These are phyloP conservation scores for Eristalis tenax DNA, from an alignment of 2,888 invertebrate genomes.

Conservation along the genomic window DNA sequence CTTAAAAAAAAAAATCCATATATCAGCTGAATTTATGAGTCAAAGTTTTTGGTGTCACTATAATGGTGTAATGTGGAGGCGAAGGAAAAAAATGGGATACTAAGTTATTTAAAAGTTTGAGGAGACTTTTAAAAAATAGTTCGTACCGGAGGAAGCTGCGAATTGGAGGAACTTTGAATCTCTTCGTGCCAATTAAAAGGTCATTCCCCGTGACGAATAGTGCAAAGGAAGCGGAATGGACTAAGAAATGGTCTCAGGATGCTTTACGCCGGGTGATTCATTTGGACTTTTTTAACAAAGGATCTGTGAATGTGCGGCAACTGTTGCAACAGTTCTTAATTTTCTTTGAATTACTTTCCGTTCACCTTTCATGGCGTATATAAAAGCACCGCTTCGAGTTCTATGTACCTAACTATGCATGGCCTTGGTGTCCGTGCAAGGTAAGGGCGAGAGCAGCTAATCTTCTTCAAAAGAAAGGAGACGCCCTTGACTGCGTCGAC, in stretches of 20 bases:
- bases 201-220: background rate
- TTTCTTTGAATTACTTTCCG: background rate
- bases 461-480: too few relatives aligned
- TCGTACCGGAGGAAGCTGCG: conserved; percentile 34
- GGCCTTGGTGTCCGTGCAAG: too few relatives aligned
- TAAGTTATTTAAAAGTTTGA: conserved; percentile 52
- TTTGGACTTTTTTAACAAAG: background rate
- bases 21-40: conserved; percentile 47
- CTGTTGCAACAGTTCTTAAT: background rate
- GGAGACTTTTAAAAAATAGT: conserved; percentile 10
- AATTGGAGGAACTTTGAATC: background rate
- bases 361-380: background rate
- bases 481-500: too few relatives aligned
- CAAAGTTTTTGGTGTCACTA: conserved; percentile 40
- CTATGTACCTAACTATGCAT: too few relatives aligned
- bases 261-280: background rate
- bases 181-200: conserved; percentile 10
- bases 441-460: too few relatives aligned
- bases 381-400: too few relatives aligned
- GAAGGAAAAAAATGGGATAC: background rate
- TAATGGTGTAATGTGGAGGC: conserved; percentile 3
- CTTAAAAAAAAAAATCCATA: background rate
- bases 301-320: background rate
- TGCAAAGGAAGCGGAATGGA: background rate
- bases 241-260: background rate